These are phyloP conservation scores for Cerceris ruficornis DNA, from an alignment of 2,888 invertebrate species.

Conservation along the genomic window DNA sequence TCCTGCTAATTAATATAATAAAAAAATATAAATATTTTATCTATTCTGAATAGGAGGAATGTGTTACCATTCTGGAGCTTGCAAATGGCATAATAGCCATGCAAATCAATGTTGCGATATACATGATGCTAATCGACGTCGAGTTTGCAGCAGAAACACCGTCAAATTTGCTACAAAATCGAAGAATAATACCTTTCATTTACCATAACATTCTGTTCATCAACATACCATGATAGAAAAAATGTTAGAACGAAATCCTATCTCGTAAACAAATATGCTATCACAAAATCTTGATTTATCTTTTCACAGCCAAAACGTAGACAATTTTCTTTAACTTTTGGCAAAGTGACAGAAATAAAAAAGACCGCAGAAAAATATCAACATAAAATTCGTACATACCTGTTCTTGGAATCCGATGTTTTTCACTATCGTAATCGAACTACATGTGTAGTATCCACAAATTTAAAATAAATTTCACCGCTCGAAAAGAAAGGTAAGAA, in stretches of 20 bases:
- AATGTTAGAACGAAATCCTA: too few species aligned
- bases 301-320: not conserved
- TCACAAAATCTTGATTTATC: not conserved
- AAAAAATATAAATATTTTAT: too few species aligned
- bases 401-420: not conserved
- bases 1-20: too few species aligned
- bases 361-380: too few species aligned
- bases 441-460: not conserved
- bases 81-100: constrained; percentile 22
- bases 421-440: not conserved
- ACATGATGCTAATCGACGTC: constrained; percentile 17
- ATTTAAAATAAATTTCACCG: too few species aligned
- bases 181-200: not conserved
- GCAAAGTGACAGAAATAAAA: too few species aligned
- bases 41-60: not conserved
- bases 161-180: not conserved
- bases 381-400: not conserved
- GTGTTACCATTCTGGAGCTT: constrained; percentile 36
- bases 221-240: too few species aligned
- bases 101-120: constrained; percentile 19
- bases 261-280: not conserved
- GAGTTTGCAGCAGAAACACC: not conserved
- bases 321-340: not conserved
- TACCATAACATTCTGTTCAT: too few species aligned
- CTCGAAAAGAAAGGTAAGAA: too few species aligned